Evolutionary conservation across 2,797 vertebrate species (phyloP), one percentile per base, ranked within the genome.

Genomic region (Pseudocheirus occidentalis): DNA sequence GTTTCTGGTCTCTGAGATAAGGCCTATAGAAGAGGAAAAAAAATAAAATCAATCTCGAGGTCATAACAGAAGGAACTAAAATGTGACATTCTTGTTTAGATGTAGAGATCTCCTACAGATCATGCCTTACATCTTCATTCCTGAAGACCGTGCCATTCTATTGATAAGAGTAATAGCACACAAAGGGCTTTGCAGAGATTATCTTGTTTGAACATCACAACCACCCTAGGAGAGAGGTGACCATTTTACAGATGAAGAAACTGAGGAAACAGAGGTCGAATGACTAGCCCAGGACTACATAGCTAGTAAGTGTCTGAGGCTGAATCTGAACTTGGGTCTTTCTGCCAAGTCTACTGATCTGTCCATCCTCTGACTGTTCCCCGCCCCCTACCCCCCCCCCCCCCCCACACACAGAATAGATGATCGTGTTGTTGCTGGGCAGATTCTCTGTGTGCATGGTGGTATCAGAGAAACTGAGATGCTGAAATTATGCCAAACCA

Each of bases 1-100:
- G 98, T 0, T 90, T 97, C 94, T 5, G 90, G 90, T 98, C 97
- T 98, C 98, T 99, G 58, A 98, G 95, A 94, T 98, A 97, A 89
- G 97, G 96, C 94, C 99, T 99, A 92, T 50, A 92, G 95, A 96
- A 97, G 13, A 95, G 92, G 62, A 58, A 11, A 96, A 96, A 95
- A 97, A 87, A 92, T 91, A 29, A 92, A 7, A 94, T 73, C 93
- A 91, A 94, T 53, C 92, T 56, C 96, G 52, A 94, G 58, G 62
- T 95, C 0, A 95, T 62, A 97, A 95, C 28, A 50, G 46, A n/a
- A 87, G 46, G 1, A 90, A 53, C 46, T 90, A 53, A 90, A 50
- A 53, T 50, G 13, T 29, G 24, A n/a, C 7, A 21, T 18, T 73
- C 62, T 14, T 73, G 16, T 73, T n/a, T 21, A 73, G n/a, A 73